phyloP scores from a whole-genome alignment of 2,113 vertebrate genomes.

The Otis tarda region DNA sequence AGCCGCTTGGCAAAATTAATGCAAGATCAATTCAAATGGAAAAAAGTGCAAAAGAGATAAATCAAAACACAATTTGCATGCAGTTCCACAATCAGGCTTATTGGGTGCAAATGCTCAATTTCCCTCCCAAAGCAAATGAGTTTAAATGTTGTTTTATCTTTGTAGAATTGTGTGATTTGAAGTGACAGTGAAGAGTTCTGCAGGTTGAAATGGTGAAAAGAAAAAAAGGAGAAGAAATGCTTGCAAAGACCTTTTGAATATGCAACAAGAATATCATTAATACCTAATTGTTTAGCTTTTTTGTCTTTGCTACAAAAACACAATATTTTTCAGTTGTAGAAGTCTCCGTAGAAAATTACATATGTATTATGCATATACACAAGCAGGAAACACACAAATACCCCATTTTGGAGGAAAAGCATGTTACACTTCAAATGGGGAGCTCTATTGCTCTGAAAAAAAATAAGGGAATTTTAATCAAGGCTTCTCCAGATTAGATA shows the following conservation, averaged over 20 bases:
- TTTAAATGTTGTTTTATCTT: slow-evolving; percentile 80
- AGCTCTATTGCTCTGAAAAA: slow-evolving; percentile 45
- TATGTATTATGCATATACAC: slow-evolving; percentile 66
- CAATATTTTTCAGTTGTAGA: slow-evolving; percentile 59
- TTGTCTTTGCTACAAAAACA: slow-evolving; percentile 68
- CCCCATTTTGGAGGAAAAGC: slow-evolving; percentile 45
- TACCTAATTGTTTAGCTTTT: slow-evolving; percentile 73
- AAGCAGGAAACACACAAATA: slow-evolving; percentile 57
- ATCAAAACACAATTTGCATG: slow-evolving; percentile 88
- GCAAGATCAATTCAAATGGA: slow-evolving; percentile 89
- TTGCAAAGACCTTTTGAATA: slow-evolving; percentile 78
- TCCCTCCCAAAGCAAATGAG: slow-evolving; percentile 79
- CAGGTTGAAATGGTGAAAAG: slow-evolving; percentile 76
- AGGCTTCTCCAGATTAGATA: slow-evolving; percentile 47
- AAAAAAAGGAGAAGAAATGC: slow-evolving; percentile 61
- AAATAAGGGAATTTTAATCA: slow-evolving; percentile 55
- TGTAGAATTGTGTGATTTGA: slow-evolving; percentile 77
- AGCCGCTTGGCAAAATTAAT: slow-evolving; percentile 84
- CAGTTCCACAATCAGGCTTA: slow-evolving; percentile 84
- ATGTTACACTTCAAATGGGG: slow-evolving; percentile 41
- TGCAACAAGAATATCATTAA: slow-evolving; percentile 79
- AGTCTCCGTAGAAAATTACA: slow-evolving; percentile 58
- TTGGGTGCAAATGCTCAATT: slow-evolving; percentile 82
- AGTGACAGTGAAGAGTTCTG: slow-evolving; percentile 80
- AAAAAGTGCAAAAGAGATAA: slow-evolving; percentile 87